phyloP scores from a whole-genome alignment of 2,113 vertebrate genomes.

The Rhinoptilus africanus region DNA sequence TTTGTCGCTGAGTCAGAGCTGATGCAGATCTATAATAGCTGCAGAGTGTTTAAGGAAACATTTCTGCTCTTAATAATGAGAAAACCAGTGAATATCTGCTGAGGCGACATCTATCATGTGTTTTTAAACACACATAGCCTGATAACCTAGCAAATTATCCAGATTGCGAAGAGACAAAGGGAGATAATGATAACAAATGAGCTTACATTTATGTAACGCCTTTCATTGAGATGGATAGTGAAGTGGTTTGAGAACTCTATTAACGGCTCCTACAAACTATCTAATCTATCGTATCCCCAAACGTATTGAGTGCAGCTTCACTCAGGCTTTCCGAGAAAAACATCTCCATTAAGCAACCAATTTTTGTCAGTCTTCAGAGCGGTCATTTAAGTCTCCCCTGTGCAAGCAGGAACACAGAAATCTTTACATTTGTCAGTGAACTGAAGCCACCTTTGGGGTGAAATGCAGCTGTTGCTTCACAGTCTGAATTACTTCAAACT shows the following conservation, averaged over 20 bases:
- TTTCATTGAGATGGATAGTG: constrained; percentile 10
- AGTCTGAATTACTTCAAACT: not conserved
- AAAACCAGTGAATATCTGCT: not conserved
- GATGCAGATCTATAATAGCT: not conserved
- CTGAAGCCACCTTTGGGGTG: not conserved
- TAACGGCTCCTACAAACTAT: not conserved
- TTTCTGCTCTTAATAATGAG: not conserved
- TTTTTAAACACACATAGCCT: constrained; percentile 37
- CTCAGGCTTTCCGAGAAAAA: not conserved
- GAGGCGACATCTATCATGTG: not conserved
- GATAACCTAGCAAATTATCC: not conserved
- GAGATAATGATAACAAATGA: constrained; percentile 22
- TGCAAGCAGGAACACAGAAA: not conserved
- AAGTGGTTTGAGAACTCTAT: constrained; percentile 2
- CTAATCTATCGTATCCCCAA: not conserved
- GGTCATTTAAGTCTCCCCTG: not conserved
- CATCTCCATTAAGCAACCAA: constrained; percentile 1
- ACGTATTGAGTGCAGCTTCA: not conserved
- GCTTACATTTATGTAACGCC: not conserved
- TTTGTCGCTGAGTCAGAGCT: not conserved
- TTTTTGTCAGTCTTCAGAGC: not conserved
- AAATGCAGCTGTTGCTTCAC: not conserved
- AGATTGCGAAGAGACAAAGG: not conserved
- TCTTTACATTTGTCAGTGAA: not conserved
- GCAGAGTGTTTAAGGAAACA: not conserved